Percentiles rank a stretch among this genome's conserved stretches.
Conservation (phyloP, 2,888 invertebrate genomes). For the Thereva unica region DNA sequence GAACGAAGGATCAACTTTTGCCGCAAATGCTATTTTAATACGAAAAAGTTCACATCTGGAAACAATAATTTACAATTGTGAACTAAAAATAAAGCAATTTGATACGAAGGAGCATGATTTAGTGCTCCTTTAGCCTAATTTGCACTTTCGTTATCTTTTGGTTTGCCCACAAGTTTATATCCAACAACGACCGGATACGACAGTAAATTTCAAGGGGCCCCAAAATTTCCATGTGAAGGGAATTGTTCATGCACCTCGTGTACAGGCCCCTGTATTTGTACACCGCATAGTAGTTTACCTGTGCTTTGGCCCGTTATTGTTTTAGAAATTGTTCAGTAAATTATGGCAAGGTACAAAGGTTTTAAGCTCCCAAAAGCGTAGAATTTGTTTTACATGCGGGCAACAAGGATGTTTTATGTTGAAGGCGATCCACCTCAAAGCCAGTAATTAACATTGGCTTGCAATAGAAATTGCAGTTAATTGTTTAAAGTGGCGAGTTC, state of each 20-base stretch:
- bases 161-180: conserved; percentile 22
- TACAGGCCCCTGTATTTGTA: background rate
- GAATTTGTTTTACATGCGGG: conserved; percentile 3
- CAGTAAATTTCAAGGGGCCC: conserved; percentile 10
- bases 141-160: conserved; percentile 32
- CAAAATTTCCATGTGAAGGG: conserved; percentile 1
- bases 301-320: conserved; percentile 25
- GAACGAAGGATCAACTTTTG: too few relatives aligned
- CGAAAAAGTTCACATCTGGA: too few relatives aligned
- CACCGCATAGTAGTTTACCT: too few relatives aligned
- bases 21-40: too few relatives aligned
- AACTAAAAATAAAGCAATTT: conserved; percentile 21
- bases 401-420: conserved; percentile 19
- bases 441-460: too few relatives aligned
- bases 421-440: too few relatives aligned
- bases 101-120: conserved; percentile 19
- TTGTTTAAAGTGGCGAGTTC: too few relatives aligned
- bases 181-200: conserved; percentile 21
- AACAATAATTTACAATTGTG: conserved; percentile 9
- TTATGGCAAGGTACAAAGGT: conserved; percentile 16
- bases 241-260: conserved; percentile 27
- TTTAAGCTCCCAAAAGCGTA: conserved; percentile 1
- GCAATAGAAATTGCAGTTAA: too few relatives aligned
- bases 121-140: conserved; percentile 19
- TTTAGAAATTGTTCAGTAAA: conserved; percentile 33